phyloP scores from a whole-genome alignment of 2,113 vertebrate genomes.

The Pseudorectes ferrugineus region DNA sequence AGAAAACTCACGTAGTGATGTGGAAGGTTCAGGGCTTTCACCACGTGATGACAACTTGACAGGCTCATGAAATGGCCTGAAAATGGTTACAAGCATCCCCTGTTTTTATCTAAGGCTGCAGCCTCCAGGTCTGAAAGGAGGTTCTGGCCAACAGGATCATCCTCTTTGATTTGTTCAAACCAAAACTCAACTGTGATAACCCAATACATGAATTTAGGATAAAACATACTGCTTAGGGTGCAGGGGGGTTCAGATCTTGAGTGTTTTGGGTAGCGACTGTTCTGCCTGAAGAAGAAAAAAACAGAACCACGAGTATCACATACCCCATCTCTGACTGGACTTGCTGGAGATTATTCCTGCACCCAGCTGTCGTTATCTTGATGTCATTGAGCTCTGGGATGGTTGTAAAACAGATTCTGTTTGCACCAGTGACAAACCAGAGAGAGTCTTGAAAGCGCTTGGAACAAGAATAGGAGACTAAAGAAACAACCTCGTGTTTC shows the following conservation, averaged over 20 bases:
- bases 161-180: neutral
- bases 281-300: neutral
- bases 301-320: fast-evolving
- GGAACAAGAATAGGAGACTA: neutral
- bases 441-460: neutral
- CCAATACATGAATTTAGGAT: fast-evolving
- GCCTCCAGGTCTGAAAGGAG: neutral
- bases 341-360: neutral
- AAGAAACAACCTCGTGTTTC: fast-evolving
- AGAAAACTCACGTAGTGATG: neutral
- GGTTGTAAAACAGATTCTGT: neutral
- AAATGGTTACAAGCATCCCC: neutral
- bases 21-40: neutral
- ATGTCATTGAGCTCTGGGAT: neutral
- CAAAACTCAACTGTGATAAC: neutral
- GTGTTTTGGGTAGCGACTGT: neutral
- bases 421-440: neutral
- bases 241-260: neutral
- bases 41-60: neutral
- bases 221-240: fast-evolving
- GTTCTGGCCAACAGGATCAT: neutral
- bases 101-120: neutral
- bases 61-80: neutral
- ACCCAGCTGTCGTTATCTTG: neutral
- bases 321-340: neutral